A percentile compares a stretch with the other conserved stretches of the same genome.
Conservation (phyloP, 2,888 invertebrate species). For the Tipula confusa region DNA sequence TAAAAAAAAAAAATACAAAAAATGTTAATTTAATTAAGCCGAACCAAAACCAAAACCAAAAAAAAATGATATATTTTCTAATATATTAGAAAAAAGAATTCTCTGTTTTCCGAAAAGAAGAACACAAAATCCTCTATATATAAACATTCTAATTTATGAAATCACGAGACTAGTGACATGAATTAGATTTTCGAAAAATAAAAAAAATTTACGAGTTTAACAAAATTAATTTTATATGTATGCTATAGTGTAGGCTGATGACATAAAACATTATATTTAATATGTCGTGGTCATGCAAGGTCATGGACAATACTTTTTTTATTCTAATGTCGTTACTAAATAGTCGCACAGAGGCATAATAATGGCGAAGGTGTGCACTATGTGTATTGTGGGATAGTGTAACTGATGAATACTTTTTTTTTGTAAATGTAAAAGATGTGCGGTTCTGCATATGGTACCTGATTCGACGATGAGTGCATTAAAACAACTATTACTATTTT, state of each 20-base stretch:
- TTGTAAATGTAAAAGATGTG: background rate
- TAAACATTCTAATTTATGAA: slow-evolving; percentile 27
- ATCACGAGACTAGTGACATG: slow-evolving; percentile 27
- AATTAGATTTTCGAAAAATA: background rate
- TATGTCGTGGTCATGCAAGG: slow-evolving; percentile 12
- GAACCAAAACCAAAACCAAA: background rate
- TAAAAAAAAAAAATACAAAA: background rate
- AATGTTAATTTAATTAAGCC: slow-evolving; percentile 28
- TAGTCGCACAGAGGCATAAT: background rate
- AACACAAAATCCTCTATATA: background rate
- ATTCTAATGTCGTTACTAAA: background rate
- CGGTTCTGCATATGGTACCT: too few species aligned
- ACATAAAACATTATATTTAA: slow-evolving; percentile 6
- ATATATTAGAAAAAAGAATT: background rate
- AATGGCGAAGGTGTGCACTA: background rate
- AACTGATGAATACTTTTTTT: background rate
- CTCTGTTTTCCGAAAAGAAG: background rate
- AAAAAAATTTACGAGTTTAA: background rate
- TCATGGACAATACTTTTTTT: background rate
- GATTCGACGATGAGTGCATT: too few species aligned
- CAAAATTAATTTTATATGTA: background rate
- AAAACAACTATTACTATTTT: too few species aligned
- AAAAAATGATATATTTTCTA: background rate
- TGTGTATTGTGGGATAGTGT: background rate
- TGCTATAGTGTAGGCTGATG: background rate